These are phyloP conservation scores for Bombylius discolor DNA, from an alignment of 2,888 invertebrate genomes.

Conservation along the genomic window DNA sequence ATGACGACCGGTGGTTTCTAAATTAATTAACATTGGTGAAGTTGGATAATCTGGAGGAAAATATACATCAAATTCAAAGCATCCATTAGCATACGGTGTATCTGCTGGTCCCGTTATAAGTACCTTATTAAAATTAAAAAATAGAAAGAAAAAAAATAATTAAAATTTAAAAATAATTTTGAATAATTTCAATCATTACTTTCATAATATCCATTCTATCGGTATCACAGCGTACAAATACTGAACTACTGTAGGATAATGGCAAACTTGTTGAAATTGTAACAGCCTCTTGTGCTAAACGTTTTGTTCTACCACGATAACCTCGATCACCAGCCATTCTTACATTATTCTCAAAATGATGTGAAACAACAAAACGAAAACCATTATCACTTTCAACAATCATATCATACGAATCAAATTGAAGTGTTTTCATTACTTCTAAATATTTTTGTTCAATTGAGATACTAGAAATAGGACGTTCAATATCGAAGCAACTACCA, in stretches of 20 bases:
- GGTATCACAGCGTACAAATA: constrained; percentile 89
- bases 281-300: constrained; percentile 89
- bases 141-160: not conserved
- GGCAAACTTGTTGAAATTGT: constrained; percentile 86
- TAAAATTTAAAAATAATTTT: not conserved
- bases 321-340: constrained; percentile 75
- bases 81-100: constrained; percentile 85
- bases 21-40: constrained; percentile 79
- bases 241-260: constrained; percentile 82
- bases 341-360: constrained; percentile 81
- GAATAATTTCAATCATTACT: constrained; percentile 35
- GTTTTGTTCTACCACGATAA: constrained; percentile 75
- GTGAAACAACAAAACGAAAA: constrained; percentile 72
- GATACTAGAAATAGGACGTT: constrained; percentile 35
- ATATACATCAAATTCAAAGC: constrained; percentile 83
- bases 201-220: constrained; percentile 94
- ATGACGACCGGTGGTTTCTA: constrained; percentile 80
- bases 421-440: constrained; percentile 74
- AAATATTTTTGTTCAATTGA: constrained; percentile 67
- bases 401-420: constrained; percentile 90
- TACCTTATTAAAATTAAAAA: constrained; percentile 42
- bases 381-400: constrained; percentile 66
- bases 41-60: constrained; percentile 74
- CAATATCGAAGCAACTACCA: constrained; percentile 27
- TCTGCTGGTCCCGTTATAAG: constrained; percentile 85